Evolutionary conservation across 2,888 invertebrate species (phyloP).

Genomic region (Drosophila diplacantha): DNA sequence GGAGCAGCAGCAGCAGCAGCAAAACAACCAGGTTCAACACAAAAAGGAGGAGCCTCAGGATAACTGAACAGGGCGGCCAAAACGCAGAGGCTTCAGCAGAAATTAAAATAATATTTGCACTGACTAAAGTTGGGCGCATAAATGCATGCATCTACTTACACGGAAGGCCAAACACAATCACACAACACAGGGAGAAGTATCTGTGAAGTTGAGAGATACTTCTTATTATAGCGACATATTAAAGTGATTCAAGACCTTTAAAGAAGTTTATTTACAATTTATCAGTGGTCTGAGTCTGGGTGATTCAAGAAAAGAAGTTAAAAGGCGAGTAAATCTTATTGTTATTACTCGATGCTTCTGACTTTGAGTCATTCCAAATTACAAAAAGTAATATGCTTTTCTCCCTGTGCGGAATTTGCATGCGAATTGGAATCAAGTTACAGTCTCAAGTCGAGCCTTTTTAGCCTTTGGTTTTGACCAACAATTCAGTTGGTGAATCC

Average conservation of each 20-base stretch:
- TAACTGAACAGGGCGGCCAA: conserved; percentile 1
- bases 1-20: background rate
- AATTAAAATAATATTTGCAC: conserved; percentile 72
- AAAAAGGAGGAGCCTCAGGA: conserved; percentile 26
- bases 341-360: background rate
- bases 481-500: conserved; percentile 34
- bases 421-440: conserved; percentile 38
- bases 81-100: conserved; percentile 32
- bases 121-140: conserved; percentile 54
- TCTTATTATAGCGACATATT: background rate
- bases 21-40: conserved; percentile 18
- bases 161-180: conserved; percentile 20
- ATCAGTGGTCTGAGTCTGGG: background rate
- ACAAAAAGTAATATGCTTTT: background rate
- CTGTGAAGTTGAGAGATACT: background rate
- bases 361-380: too few relatives aligned
- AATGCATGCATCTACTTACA: conserved; percentile 47
- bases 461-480: conserved; percentile 3
- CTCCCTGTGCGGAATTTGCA: conserved; percentile 24
- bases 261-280: background rate
- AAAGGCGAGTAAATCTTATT: background rate
- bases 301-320: background rate
- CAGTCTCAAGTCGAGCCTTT: conserved; percentile 1
- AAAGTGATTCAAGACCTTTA: background rate
- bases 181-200: conserved; percentile 4